Conservation (phyloP, 1,140 invertebrate genomes). For the Heliconius congener region DNA sequence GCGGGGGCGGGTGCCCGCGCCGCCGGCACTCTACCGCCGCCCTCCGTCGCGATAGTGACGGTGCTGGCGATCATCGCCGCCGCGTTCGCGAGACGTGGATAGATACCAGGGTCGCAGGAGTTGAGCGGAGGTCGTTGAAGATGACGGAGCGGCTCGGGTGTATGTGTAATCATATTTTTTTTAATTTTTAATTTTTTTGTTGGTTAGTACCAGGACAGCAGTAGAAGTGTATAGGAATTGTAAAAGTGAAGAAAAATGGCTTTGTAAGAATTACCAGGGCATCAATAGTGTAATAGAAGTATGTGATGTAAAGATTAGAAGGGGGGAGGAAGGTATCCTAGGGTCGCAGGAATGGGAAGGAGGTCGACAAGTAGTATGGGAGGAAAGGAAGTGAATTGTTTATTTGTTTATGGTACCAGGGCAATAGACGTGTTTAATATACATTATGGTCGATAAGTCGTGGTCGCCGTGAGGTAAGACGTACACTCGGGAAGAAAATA, state of each 20-base stretch:
- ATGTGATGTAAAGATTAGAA: too few relatives aligned
- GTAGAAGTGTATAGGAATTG: background rate
- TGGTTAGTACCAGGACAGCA: background rate
- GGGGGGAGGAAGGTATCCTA: too few relatives aligned
- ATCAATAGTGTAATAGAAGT: too few relatives aligned
- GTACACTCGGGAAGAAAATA: too few relatives aligned
- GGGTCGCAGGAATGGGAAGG: too few relatives aligned
- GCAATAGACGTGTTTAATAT: background rate
- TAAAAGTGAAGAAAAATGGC: too few relatives aligned
- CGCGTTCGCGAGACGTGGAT: constrained; percentile 35
- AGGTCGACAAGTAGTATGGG: too few relatives aligned
- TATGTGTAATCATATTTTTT: background rate
- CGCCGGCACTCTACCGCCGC: constrained; percentile 35
- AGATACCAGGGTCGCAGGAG: background rate
- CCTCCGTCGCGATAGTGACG: background rate
- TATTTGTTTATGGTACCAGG: background rate
- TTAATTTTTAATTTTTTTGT: too few relatives aligned
- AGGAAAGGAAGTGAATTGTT: too few relatives aligned
- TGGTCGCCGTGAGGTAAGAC: too few relatives aligned
- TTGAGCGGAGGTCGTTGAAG: too few relatives aligned
- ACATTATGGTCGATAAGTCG: background rate
- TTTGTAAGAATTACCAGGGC: background rate
- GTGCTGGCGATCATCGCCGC: constrained; percentile 41
- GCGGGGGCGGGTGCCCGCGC: constrained; percentile 43
- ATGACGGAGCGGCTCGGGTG: background rate